Percentiles rank a stretch among this genome's conserved stretches.
Conservation (phyloP, 2,888 invertebrate species). For the Octodonta nipae region DNA sequence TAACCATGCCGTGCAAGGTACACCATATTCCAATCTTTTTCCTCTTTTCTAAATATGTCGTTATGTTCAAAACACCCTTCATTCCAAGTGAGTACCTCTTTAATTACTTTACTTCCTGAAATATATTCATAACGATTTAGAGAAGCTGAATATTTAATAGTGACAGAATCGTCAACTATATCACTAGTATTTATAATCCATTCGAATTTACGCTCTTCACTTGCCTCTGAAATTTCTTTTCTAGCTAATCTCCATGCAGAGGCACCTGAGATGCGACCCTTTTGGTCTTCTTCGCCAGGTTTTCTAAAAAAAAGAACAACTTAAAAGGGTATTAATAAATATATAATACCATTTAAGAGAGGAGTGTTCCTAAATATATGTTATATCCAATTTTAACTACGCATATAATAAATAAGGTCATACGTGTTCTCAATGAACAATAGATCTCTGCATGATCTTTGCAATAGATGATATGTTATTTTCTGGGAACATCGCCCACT, state of each 20-base stretch:
- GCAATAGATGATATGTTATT: too few relatives aligned
- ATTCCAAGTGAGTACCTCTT: slow-evolving; percentile 48
- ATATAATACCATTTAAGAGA: too few relatives aligned
- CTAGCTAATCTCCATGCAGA: slow-evolving; percentile 66
- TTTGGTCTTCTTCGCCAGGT: slow-evolving; percentile 47
- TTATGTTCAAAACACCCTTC: slow-evolving; percentile 46
- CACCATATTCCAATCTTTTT: slow-evolving; percentile 82
- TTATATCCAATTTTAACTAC: too few relatives aligned
- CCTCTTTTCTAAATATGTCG: slow-evolving; percentile 69
- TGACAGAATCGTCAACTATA: slow-evolving; percentile 19
- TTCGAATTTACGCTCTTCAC: too few relatives aligned
- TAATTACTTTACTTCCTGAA: slow-evolving; percentile 23
- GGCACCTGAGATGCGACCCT: slow-evolving; percentile 74
- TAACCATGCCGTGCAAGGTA: slow-evolving; percentile 71
- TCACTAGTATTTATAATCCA: slow-evolving; percentile 16
- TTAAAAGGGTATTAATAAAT: too few relatives aligned
- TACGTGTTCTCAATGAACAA: too few relatives aligned
- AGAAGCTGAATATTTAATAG: slow-evolving; percentile 42
- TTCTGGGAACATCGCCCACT: too few relatives aligned
- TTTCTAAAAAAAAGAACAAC: slow-evolving; percentile 34
- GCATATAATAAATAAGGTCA: too few relatives aligned
- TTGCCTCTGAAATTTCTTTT: slow-evolving; percentile 62
- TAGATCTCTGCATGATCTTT: too few relatives aligned
- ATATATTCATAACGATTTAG: slow-evolving; percentile 41
- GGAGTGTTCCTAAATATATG: too few relatives aligned